Evolutionary conservation across 2,113 vertebrate species (phyloP).

Genomic region (Cairina moschata): DNA sequence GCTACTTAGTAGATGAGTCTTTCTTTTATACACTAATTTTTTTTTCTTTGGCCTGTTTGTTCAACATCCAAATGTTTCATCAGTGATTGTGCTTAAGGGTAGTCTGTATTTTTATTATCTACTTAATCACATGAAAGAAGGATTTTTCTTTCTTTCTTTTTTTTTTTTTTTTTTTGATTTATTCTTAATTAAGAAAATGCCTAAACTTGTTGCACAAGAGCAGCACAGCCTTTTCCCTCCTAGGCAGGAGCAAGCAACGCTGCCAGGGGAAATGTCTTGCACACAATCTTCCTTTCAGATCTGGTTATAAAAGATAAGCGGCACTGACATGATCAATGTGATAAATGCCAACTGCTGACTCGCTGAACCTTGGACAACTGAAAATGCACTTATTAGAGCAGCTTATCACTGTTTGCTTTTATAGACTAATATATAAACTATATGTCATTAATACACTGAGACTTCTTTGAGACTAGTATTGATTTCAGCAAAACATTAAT

Average conservation of each 20-base stretch:
- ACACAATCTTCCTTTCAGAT: background rate
- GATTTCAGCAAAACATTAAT: background rate
- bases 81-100: background rate
- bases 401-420: background rate
- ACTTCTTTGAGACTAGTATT: background rate
- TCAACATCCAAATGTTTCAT: background rate
- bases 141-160: background rate
- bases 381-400: background rate
- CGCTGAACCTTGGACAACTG: background rate
- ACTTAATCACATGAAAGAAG: background rate
- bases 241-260: background rate
- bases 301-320: background rate
- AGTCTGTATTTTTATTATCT: background rate
- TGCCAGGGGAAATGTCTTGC: background rate
- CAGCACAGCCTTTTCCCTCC: background rate
- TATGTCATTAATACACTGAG: background rate
- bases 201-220: background rate
- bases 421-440: background rate
- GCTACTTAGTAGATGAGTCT: background rate
- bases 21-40: background rate
- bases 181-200: conserved; percentile 32
- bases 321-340: background rate
- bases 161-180: background rate
- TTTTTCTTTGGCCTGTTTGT: conserved; percentile 25
- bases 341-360: background rate